A percentile compares a stretch with the other conserved stretches of the same genome.
Conservation (phyloP, 1,140 invertebrate genomes). For the Pogonomyrmex barbatus region DNA sequence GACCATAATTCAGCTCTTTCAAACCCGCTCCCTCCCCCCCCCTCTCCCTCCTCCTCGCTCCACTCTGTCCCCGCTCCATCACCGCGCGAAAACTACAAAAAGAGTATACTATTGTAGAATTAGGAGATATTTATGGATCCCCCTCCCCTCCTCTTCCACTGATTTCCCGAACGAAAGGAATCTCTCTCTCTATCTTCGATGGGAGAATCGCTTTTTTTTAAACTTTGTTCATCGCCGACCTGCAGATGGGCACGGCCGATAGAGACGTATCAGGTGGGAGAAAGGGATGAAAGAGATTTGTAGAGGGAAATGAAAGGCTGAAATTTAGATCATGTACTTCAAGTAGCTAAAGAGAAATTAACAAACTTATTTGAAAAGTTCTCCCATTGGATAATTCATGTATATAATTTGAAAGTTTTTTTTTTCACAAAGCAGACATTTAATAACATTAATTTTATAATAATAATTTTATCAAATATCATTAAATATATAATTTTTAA, state of each 20-base stretch:
- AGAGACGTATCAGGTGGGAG: conserved; percentile 69
- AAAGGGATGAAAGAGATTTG: background rate
- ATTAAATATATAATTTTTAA: background rate
- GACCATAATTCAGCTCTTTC: conserved; percentile 60
- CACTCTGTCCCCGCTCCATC: background rate
- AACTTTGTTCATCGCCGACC: conserved; percentile 44
- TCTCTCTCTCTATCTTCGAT: background rate
- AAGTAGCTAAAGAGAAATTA: background rate
- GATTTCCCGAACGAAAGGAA: background rate
- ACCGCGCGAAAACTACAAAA: conserved; percentile 25
- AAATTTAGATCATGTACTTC: background rate
- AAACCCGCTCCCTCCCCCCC: conserved; percentile 5
- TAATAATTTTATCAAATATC: background rate
- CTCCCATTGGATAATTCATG: background rate
- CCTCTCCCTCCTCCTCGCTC: background rate
- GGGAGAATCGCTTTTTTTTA: background rate
- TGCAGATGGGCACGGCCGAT: conserved; percentile 68
- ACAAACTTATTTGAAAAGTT: background rate
- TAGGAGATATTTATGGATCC: conserved; percentile 46
- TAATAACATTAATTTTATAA: background rate
- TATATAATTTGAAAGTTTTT: background rate
- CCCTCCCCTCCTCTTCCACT: too few relatives aligned
- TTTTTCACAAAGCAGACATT: background rate
- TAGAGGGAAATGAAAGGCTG: background rate
- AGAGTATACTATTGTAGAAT: conserved; percentile 20